Conservation (phyloP, 2,888 invertebrate species). For the Drosophila atripex region DNA sequence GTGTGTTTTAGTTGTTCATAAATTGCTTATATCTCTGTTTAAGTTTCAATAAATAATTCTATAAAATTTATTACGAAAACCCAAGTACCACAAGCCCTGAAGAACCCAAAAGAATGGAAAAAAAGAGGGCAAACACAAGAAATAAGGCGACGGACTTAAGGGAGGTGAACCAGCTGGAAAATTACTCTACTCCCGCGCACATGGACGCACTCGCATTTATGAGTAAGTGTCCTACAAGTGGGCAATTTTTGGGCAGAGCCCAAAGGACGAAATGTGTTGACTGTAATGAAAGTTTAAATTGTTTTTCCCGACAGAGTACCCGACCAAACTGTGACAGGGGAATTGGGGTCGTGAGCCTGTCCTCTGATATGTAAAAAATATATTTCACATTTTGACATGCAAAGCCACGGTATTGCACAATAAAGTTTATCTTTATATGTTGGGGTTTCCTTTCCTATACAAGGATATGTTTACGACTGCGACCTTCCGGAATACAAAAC, state of each 20-base stretch:
- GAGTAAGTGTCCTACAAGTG: slow-evolving; percentile 70
- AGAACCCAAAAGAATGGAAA: not conserved
- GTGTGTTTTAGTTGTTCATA: not conserved
- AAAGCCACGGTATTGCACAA: slow-evolving; percentile 26
- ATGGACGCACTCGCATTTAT: slow-evolving; percentile 58
- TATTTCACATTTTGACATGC: slow-evolving; percentile 45
- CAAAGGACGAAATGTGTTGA: slow-evolving; percentile 37
- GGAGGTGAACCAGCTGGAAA: slow-evolving; percentile 73
- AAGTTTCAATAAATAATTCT: not conserved
- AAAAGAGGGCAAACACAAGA: slow-evolving; percentile 6
- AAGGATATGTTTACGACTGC: slow-evolving; percentile 4
- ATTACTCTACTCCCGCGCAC: slow-evolving; percentile 58
- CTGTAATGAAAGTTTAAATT: slow-evolving; percentile 76
- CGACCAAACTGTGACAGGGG: slow-evolving; percentile 49
- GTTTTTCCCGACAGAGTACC: slow-evolving; percentile 57
- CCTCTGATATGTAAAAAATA: slow-evolving; percentile 47
- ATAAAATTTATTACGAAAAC: not conserved
- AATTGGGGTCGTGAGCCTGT: slow-evolving; percentile 13
- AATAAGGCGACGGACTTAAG: slow-evolving; percentile 7
- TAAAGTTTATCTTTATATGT: slow-evolving; percentile 56
- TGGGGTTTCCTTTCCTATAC: slow-evolving; percentile 24
- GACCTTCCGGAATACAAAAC: slow-evolving; percentile 20
- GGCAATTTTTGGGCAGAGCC: slow-evolving; percentile 45
- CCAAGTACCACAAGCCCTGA: not conserved
- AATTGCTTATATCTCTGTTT: not conserved